Evolutionary conservation across 2,888 invertebrate species (phyloP), one percentile per base, ranked within the genome.

Genomic region (Colletes collaris): DNA sequence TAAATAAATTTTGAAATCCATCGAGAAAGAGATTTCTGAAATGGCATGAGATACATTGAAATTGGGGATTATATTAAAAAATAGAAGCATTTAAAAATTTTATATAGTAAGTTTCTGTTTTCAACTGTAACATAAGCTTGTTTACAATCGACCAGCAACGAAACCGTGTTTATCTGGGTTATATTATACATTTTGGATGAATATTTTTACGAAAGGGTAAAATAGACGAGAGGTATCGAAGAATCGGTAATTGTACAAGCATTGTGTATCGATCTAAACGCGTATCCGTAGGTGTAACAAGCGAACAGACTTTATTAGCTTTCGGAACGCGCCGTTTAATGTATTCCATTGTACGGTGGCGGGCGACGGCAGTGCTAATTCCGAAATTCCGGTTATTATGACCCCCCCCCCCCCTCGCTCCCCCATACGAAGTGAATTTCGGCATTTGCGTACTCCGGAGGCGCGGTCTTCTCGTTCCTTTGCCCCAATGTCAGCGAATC

Each of bases 231-330:
- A 58, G 46, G 50, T 35, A n/a, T n/a, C 4, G n/a, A 50, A 10
- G 44, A 8, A 11, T 10, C 46, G 19, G 65, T 46, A 60, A 58
- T 44, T 16, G 68, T 11, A 46, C 7, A 35, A 59, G 65, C 59
- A 16, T 16, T 4, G 44, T 46, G 49, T 27, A 50, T 87, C 77
- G 84, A 88, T 88, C 83, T 76, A 76, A 79, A 68, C 77, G 76
- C 74, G 84, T 83, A 86, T 86, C 73, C 76, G 68, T 63, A 78
- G 83, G 80, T 84, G 88, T 88, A 89, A 89, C 88, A 89, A 89
- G 88, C 88, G 87, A 89, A 85, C 86, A 84, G 88, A 89, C 86
- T 87, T 90, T 90, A 90, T 90, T 89, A 89, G 89, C 89, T 87
- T 86, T 85, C 76, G 86, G 84, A 82, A 84, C 80, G 87, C 74